Conservation (phyloP, 2,797 vertebrate genomes). For the Xyrichtys novacula region DNA sequence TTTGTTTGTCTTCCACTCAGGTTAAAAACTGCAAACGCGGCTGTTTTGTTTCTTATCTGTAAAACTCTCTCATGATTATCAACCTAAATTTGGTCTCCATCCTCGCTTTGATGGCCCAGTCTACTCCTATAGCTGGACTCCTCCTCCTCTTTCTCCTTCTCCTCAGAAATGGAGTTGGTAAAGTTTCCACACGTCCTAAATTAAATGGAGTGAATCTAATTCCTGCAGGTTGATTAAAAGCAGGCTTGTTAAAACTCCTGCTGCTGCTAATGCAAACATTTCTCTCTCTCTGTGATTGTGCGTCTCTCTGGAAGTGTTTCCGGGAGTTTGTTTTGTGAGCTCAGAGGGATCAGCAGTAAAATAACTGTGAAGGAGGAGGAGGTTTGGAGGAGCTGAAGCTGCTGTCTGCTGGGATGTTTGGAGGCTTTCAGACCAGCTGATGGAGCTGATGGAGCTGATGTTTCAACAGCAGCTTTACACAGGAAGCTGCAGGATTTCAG, state of each 20-base stretch:
- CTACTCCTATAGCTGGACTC: too few relatives aligned
- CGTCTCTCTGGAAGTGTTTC: background rate
- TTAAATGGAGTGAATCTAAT: conserved; percentile 44
- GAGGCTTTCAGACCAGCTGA: conserved; percentile 24
- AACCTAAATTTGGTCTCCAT: too few relatives aligned
- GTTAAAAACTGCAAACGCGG: too few relatives aligned
- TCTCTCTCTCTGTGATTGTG: background rate
- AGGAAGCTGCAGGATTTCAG: conserved; percentile 29
- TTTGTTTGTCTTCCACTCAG: too few relatives aligned
- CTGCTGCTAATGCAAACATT: conserved; percentile 34
- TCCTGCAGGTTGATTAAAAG: conserved; percentile 56
- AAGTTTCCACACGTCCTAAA: conserved; percentile 27
- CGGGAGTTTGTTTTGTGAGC: conserved; percentile 8
- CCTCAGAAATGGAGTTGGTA: conserved; percentile 2
- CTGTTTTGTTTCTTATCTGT: too few relatives aligned
- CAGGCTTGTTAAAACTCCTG: conserved; percentile 40
- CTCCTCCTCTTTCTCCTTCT: too few relatives aligned
- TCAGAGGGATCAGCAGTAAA: conserved; percentile 41
- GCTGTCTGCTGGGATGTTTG: conserved; percentile 10
- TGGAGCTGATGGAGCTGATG: conserved; percentile 54
- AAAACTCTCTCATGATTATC: too few relatives aligned
- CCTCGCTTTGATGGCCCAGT: too few relatives aligned
- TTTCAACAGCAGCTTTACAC: conserved; percentile 47
- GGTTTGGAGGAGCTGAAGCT: background rate
- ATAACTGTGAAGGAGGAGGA: conserved; percentile 22